Evolutionary conservation across 2,797 vertebrate genomes (phyloP).

Genomic region (Danio tinwini): DNA sequence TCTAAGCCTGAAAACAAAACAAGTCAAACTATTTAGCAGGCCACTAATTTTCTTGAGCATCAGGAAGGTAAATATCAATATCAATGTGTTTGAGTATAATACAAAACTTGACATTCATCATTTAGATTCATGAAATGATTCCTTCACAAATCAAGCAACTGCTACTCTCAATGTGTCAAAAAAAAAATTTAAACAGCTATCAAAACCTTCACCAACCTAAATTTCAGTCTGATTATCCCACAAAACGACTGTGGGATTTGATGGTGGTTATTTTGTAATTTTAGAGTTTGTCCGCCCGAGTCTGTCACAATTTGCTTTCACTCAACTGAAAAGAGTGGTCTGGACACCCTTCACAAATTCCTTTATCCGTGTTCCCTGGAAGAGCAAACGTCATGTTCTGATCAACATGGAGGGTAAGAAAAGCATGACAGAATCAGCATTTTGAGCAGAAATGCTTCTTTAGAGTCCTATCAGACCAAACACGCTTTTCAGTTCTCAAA

Average conservation of each 20-base stretch:
- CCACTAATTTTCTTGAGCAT: too few relatives aligned
- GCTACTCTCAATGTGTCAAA: not conserved
- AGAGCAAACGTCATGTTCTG: not conserved
- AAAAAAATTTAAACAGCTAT: not conserved
- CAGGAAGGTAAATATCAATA: too few relatives aligned
- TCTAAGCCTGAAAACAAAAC: too few relatives aligned
- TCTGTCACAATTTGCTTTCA: not conserved
- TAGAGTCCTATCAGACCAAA: too few relatives aligned
- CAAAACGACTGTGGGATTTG: not conserved
- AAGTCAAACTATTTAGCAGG: too few relatives aligned
- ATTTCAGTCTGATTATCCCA: not conserved
- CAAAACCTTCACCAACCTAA: not conserved
- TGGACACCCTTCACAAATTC: not conserved
- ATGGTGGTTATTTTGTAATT: not conserved
- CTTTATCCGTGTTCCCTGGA: not conserved
- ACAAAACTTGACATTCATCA: too few relatives aligned
- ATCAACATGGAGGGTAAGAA: not conserved
- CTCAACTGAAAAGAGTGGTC: not conserved
- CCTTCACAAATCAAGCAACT: not conserved
- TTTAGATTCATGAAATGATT: not conserved
- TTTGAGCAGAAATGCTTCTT: not conserved
- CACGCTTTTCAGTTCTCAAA: too few relatives aligned
- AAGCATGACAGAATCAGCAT: not conserved
- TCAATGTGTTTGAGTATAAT: too few relatives aligned
- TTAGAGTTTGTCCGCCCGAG: not conserved